These are phyloP conservation scores for Morphnarchus princeps DNA, from an alignment of 2,113 vertebrate species.

Conservation along the genomic window DNA sequence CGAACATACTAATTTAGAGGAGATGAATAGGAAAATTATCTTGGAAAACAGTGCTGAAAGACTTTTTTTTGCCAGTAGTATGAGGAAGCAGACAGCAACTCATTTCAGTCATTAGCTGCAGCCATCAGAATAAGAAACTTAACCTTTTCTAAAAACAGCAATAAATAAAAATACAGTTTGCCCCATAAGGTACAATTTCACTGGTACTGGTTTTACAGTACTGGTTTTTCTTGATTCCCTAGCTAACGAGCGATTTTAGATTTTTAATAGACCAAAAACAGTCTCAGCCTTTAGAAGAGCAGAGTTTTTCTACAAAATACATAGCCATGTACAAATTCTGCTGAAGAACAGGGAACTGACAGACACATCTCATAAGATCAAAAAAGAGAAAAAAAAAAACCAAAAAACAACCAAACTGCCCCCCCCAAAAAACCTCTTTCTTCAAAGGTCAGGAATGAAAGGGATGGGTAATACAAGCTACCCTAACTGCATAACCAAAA, in stretches of 20 bases:
- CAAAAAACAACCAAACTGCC: not conserved
- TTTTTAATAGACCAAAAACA: not conserved
- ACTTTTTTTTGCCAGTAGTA: not conserved
- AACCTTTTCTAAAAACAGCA: not conserved
- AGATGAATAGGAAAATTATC: not conserved
- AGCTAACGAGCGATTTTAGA: not conserved
- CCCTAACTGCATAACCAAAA: not conserved
- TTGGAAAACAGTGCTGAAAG: not conserved
- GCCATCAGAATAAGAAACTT: not conserved
- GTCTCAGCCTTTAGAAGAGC: not conserved
- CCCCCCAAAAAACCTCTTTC: not conserved
- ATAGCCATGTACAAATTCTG: not conserved
- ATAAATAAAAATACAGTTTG: not conserved
- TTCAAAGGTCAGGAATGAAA: not conserved
- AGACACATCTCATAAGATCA: not conserved
- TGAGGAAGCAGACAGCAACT: not conserved
- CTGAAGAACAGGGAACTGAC: not conserved
- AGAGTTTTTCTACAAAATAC: not conserved
- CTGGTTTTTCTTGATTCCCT: not conserved
- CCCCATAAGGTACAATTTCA: not conserved
- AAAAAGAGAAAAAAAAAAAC: not conserved
- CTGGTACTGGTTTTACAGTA: not conserved
- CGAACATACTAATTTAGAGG: not conserved
- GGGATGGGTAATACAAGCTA: not conserved
- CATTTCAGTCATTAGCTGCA: not conserved